phyloP scores from a whole-genome alignment of 2,888 invertebrate genomes.

The Aleiodes leptofemur region DNA sequence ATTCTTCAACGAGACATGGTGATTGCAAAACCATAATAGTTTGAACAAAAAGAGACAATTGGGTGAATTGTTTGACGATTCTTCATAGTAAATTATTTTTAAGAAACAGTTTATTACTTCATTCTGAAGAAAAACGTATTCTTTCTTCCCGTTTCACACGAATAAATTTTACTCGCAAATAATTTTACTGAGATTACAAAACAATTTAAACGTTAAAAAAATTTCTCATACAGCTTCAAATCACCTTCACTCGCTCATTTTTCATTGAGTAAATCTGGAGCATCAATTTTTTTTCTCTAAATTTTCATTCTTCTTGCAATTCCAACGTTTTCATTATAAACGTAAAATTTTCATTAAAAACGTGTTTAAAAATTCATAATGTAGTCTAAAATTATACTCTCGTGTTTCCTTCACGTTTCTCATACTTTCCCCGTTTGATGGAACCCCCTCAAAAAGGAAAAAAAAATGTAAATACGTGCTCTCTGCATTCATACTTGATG shows the following conservation, averaged over 20 bases:
- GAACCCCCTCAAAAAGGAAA: too few relatives aligned
- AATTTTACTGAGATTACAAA: slow-evolving; percentile 11
- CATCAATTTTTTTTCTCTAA: neutral
- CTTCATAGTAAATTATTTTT: neutral
- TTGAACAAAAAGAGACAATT: slow-evolving; percentile 7
- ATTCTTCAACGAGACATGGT: neutral
- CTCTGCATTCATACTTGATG: slow-evolving; percentile 11
- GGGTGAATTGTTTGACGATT: slow-evolving; percentile 13
- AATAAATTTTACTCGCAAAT: slow-evolving; percentile 8
- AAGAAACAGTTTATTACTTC: slow-evolving; percentile 5
- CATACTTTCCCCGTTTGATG: slow-evolving; percentile 4
- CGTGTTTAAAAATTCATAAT: slow-evolving; percentile 15
- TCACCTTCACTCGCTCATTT: neutral
- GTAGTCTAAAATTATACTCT: neutral
- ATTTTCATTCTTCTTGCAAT: neutral
- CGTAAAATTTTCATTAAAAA: slow-evolving; percentile 13
- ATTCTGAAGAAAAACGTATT: neutral
- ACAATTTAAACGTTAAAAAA: neutral
- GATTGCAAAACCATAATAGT: slow-evolving; percentile 8
- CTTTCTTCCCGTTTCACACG: slow-evolving; percentile 2
- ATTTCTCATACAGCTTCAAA: too few relatives aligned
- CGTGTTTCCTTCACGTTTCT: slow-evolving; percentile 12
- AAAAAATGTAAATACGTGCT: slow-evolving; percentile 11
- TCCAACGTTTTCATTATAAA: slow-evolving; percentile 20
- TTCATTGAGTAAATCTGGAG: slow-evolving; percentile 9